phyloP scores from a whole-genome alignment of 2,797 vertebrate species.

The Lepidocolaptes lacrymiger region DNA sequence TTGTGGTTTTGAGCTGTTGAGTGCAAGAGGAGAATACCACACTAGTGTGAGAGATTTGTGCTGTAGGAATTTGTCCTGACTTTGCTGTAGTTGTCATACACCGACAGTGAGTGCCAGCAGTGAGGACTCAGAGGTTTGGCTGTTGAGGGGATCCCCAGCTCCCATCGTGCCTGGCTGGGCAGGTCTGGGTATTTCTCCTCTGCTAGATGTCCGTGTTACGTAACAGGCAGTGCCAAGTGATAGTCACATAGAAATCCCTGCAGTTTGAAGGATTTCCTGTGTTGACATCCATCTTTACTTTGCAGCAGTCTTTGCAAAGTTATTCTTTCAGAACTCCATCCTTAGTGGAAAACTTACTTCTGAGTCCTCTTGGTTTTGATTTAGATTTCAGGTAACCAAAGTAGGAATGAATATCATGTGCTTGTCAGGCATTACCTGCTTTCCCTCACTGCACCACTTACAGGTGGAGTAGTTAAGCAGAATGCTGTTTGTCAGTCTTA shows the following conservation, averaged over 20 bases:
- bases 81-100: accelerated
- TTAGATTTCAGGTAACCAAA: not conserved
- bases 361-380: not conserved
- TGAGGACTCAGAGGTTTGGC: not conserved
- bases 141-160: not conserved
- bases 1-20: not conserved
- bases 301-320: not conserved
- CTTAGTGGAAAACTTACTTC: not conserved
- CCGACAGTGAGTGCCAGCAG: accelerated
- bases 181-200: not conserved
- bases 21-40: not conserved
- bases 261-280: not conserved
- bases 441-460: not conserved
- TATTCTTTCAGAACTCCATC: not conserved
- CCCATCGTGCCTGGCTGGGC: not conserved
- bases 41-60: not conserved
- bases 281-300: not conserved
- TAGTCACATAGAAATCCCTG: not conserved
- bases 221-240: not conserved
- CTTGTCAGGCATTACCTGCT: not conserved
- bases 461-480: not conserved
- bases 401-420: not conserved
- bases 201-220: not conserved
- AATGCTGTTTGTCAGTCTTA: not conserved
- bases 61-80: not conserved